A percentile compares a stretch with the other conserved stretches of the same genome.
phyloP scores from a whole-genome alignment of 2,888 invertebrate species.

The Abrostola tripartita region DNA sequence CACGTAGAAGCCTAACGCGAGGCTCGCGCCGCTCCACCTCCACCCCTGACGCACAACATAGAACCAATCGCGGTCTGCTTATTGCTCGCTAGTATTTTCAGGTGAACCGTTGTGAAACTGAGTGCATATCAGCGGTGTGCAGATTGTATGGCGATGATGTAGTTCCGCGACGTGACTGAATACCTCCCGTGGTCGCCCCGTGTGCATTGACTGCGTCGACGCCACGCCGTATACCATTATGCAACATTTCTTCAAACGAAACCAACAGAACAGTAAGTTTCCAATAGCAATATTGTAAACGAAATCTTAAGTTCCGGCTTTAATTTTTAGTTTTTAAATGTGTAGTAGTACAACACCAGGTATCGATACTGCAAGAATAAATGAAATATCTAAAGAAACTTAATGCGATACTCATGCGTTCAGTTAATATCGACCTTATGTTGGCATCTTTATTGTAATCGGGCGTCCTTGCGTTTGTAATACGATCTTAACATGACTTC shows the following conservation, averaged over 20 bases:
- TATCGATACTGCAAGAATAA: not conserved
- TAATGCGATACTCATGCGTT: constrained; percentile 4
- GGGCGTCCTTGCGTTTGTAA: constrained; percentile 11
- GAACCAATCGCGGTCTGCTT: constrained; percentile 13
- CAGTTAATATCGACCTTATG: constrained; percentile 11
- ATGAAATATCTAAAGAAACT: not conserved
- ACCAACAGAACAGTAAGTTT: constrained; percentile 73
- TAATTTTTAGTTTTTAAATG: not conserved
- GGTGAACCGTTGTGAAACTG: constrained; percentile 60
- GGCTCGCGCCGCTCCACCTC: constrained; percentile 27
- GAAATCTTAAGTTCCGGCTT: constrained; percentile 19
- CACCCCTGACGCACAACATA: constrained; percentile 5
- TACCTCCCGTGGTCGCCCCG: constrained; percentile 64
- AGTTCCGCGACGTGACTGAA: constrained; percentile 61
- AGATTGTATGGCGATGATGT: constrained; percentile 52
- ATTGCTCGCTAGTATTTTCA: constrained; percentile 54
- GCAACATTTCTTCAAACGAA: constrained; percentile 70
- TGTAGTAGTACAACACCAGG: not conserved
- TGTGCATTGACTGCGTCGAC: constrained; percentile 64
- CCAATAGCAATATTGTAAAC: constrained; percentile 43
- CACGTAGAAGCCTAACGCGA: constrained; percentile 39
- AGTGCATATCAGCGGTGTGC: constrained; percentile 57
- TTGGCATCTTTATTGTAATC: constrained; percentile 18
- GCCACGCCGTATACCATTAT: constrained; percentile 73
- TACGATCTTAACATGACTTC: constrained; percentile 8